Evolutionary conservation across 2,797 vertebrate species (phyloP).

Genomic region (Stomatorhinus walkeri): DNA sequence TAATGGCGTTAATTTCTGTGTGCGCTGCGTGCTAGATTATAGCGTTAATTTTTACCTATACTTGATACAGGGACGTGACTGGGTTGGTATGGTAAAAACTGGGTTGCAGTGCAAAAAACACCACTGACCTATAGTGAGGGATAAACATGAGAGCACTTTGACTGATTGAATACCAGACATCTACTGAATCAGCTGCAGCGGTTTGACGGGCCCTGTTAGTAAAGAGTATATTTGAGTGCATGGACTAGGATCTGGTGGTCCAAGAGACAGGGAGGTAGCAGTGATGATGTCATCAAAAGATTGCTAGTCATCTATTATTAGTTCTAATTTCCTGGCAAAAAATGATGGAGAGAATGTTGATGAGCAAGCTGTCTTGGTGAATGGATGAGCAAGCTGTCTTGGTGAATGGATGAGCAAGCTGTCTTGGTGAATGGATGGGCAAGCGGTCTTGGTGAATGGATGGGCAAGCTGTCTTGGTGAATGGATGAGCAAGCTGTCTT

Average conservation of each 20-base stretch:
- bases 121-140: neutral
- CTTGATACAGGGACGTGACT: neutral
- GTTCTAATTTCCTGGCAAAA: neutral
- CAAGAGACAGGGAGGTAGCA: neutral
- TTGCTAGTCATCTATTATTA: neutral
- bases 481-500: neutral
- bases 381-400: no score
- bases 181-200: neutral
- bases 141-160: neutral
- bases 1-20: neutral
- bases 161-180: neutral
- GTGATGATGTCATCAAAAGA: neutral
- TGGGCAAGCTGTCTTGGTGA: no score
- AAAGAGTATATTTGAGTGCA: neutral
- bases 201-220: neutral
- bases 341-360: neutral
- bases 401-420: neutral
- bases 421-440: neutral
- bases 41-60: neutral
- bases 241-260: neutral
- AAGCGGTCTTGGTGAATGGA: no score
- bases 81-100: neutral
- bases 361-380: neutral
- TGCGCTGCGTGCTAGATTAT: neutral
- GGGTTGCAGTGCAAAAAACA: neutral